Conservation (phyloP, 2,113 vertebrate genomes). For the Bujurquina vittata region DNA sequence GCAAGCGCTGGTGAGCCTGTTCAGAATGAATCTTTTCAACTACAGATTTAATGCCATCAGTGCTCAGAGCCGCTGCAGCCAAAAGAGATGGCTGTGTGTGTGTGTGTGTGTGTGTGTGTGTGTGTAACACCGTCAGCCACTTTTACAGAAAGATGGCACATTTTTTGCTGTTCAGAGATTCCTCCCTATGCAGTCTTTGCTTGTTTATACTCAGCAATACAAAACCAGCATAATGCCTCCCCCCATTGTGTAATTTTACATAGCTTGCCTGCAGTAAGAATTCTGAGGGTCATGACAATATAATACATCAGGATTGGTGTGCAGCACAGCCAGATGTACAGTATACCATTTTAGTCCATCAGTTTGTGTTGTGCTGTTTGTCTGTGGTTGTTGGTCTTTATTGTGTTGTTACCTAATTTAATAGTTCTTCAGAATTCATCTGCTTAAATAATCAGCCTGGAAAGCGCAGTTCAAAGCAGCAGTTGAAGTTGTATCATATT, state of each 20-base stretch:
- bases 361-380: neutral
- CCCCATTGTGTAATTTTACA: neutral
- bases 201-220: neutral
- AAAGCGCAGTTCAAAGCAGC: neutral
- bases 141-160: neutral
- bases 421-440: neutral
- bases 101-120: slow-evolving; percentile 3
- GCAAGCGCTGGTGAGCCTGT: slow-evolving; percentile 44
- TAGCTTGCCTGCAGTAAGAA: neutral
- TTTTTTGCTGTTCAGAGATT: neutral
- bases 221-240: neutral
- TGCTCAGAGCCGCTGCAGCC: neutral
- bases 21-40: slow-evolving; percentile 66
- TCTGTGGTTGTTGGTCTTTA: neutral
- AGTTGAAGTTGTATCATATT: accelerated
- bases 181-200: accelerated
- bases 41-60: slow-evolving; percentile 45
- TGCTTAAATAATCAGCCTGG: neutral
- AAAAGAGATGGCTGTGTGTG: neutral
- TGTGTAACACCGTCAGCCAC: slow-evolving; percentile 4
- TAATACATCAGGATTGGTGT: neutral
- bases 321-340: too few relatives aligned
- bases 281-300: neutral
- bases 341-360: neutral
- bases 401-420: neutral